Evolutionary conservation across 2,888 invertebrate species (phyloP).

Genomic region (Patella ulyssiponensis): DNA sequence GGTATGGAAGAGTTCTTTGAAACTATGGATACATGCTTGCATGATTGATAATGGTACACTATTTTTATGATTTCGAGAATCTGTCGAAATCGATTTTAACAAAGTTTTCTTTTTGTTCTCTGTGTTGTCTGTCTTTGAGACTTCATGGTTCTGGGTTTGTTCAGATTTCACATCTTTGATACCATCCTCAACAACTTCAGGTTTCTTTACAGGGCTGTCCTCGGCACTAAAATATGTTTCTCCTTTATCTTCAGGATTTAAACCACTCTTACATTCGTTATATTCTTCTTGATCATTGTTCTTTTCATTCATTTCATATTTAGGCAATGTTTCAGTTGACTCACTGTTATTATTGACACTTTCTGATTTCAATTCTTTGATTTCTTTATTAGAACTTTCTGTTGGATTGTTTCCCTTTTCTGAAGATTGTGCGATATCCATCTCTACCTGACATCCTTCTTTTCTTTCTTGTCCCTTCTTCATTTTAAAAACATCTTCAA

Average conservation of each 20-base stretch:
- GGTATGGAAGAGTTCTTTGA: slow-evolving; percentile 68
- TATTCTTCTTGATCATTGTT: no score
- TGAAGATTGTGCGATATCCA: neutral
- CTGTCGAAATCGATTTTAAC: neutral
- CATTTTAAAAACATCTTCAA: slow-evolving; percentile 2
- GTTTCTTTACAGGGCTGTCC: neutral
- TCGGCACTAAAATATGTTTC: neutral
- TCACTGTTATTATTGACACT: neutral
- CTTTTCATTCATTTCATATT: no score
- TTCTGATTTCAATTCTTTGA: neutral
- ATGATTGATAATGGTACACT: slow-evolving; percentile 53
- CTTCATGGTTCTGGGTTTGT: neutral
- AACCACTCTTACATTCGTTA: no score
- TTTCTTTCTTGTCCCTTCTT: neutral
- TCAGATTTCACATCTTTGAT: neutral
- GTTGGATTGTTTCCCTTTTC: neutral
- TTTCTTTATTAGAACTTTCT: neutral
- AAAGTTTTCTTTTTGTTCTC: neutral
- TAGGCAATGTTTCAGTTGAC: no score
- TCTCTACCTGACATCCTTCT: neutral
- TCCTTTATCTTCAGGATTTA: neutral
- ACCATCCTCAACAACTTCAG: neutral
- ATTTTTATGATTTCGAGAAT: neutral
- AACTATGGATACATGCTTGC: slow-evolving; percentile 69
- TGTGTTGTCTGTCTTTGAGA: neutral